Conservation (phyloP, 2,113 vertebrate genomes). For the Microcebus griseorufus region DNA sequence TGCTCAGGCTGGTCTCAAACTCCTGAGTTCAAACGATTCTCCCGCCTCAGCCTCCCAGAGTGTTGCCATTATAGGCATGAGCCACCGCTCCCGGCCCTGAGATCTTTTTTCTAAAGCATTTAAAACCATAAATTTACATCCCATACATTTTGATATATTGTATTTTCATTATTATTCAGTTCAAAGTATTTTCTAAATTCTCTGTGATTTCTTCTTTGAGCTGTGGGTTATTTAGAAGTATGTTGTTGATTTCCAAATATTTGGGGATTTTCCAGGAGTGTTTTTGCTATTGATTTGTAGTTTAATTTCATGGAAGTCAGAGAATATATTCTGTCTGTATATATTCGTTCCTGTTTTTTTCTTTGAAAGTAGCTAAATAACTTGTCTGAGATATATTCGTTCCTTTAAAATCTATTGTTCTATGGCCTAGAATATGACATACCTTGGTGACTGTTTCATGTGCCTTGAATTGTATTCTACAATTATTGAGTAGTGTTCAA, state of each 20-base stretch:
- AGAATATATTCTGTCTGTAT: not conserved
- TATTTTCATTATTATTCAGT: slow-evolving; percentile 1
- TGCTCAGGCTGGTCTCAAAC: no score
- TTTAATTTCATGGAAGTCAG: not conserved
- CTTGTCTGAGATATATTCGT: not conserved
- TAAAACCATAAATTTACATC: not conserved
- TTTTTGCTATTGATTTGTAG: slow-evolving; percentile 1
- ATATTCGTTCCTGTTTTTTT: not conserved
- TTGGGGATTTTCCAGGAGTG: not conserved
- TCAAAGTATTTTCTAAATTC: not conserved
- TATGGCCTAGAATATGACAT: not conserved
- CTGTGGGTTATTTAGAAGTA: not conserved
- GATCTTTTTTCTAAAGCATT: not conserved
- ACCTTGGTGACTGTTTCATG: not conserved
- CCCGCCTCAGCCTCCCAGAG: no score
- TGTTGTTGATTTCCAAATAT: not conserved
- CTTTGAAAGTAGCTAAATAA: no score
- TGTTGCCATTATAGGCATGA: no score
- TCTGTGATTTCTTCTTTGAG: slow-evolving; percentile 2
- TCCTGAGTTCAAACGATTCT: no score
- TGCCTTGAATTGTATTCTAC: not conserved
- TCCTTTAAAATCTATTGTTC: not conserved
- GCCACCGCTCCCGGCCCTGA: no score
- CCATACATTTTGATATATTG: not conserved
- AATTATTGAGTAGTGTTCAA: not conserved